Evolutionary conservation across 2,797 vertebrate genomes (phyloP), one percentile per base, ranked within the genome.

Genomic region (Mormyrus hasselquistii): DNA sequence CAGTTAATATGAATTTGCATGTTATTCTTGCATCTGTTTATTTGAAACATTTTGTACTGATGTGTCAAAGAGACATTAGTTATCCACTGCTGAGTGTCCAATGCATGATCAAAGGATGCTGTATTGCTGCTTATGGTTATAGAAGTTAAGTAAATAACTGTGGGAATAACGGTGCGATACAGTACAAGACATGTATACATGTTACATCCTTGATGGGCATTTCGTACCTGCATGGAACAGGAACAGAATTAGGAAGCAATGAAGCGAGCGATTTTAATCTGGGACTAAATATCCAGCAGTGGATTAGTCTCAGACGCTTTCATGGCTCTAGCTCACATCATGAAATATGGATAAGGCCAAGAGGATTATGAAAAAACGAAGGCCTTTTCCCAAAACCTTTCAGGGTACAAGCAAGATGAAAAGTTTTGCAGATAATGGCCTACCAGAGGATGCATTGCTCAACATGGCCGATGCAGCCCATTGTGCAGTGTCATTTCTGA

Each of bases 211-310:
- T 93, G 93, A 95, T 94, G 95, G 95, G 94, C 93, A 95, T 93
- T 89, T 95, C 94, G 93, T 93, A 93, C 92, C 91, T 88, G 91
- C 92, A 92, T 94, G 94, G 96, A 96, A 96, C 95, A 93, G 93
- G 92, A 95, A 93, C 91, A 93, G 93, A 96, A 96, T 96, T 96
- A 95, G 93, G 93, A 95, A 91, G 94, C 94, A 94, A 93, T 94
- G 93, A 94, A 94, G 96, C 95, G 92, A 94, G 91, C 94, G 95
- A 96, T 96, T 96, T 96, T 96, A 96, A 96, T 96, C 96, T 96
- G 95, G 93, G 94, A 95, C 96, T 96, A 96, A 97, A 96, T 96
- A 96, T 96, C 95, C 95, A 94, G 94, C 92, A 95, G 96, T 96
- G 96, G 96, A 96, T 96, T 96, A 96, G 95, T 96, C 95, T 95